Evolutionary conservation across 2,797 vertebrate species (phyloP).

Genomic region (Gymnodraco acuticeps): DNA sequence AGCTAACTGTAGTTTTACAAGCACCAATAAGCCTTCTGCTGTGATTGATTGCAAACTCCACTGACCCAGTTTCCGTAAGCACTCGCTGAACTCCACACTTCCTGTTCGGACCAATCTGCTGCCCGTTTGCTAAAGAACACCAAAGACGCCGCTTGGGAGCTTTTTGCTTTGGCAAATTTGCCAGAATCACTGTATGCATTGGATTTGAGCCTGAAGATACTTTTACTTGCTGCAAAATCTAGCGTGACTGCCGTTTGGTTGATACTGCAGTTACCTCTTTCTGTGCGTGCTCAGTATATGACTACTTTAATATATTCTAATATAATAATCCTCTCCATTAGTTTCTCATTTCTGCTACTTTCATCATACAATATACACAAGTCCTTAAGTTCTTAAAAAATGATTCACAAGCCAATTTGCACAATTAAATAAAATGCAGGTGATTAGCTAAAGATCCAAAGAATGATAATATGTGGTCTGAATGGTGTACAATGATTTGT

Average conservation of each 20-base stretch:
- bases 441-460: constrained; percentile 8
- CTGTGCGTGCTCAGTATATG: background rate
- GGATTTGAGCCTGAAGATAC: background rate
- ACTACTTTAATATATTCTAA: constrained; percentile 10
- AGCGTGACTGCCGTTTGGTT: background rate
- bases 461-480: background rate
- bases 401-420: constrained; percentile 26
- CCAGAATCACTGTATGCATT: background rate
- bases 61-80: background rate
- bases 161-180: background rate
- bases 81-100: background rate
- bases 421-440: constrained; percentile 15
- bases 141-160: background rate
- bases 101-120: constrained; percentile 7
- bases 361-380: constrained; percentile 34
- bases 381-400: constrained; percentile 26
- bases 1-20: background rate
- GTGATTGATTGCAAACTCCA: constrained; percentile 18
- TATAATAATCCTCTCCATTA: constrained; percentile 18
- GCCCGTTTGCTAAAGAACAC: background rate
- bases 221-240: background rate
- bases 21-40: background rate
- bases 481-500: constrained; percentile 6
- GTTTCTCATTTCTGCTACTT: constrained; percentile 38
- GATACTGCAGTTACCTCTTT: background rate